These are phyloP conservation scores for Podotricha telesiphe DNA, from an alignment of 2,888 invertebrate genomes.

Conservation along the genomic window DNA sequence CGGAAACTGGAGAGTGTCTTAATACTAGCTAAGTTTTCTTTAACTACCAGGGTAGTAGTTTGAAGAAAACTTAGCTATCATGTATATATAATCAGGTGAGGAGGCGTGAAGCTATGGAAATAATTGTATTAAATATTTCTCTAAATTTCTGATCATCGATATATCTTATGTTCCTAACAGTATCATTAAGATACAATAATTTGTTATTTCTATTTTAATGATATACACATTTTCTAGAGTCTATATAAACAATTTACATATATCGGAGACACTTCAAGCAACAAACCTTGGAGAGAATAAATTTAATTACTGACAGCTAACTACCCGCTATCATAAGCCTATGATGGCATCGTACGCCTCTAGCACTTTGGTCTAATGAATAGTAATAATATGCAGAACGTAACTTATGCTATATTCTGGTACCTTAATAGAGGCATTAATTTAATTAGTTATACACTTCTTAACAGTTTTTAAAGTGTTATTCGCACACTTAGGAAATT, in stretches of 20 bases:
- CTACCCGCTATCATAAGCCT: conserved; percentile 2
- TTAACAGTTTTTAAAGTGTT: no score
- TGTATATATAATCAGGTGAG: no score
- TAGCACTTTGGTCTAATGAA: not conserved
- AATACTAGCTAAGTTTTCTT: no score
- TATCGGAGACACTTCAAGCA: not conserved
- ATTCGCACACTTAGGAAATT: no score
- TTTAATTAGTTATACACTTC: not conserved
- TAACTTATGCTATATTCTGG: not conserved
- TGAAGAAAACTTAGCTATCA: no score
- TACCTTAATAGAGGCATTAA: not conserved
- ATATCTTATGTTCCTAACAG: no score
- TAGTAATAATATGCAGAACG: conserved; percentile 2
- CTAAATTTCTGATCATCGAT: no score
- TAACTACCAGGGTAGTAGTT: no score
- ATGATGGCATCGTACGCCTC: not conserved
- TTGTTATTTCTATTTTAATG: not conserved
- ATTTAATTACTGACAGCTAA: conserved; percentile 6
- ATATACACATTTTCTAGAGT: not conserved
- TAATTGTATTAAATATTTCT: no score
- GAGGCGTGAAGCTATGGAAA: no score
- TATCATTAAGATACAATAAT: no score
- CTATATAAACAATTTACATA: not conserved
- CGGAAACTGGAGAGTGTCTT: no score
- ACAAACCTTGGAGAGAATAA: not conserved